phyloP scores from a whole-genome alignment of 2,888 invertebrate species.

The Rotaria macrura region DNA sequence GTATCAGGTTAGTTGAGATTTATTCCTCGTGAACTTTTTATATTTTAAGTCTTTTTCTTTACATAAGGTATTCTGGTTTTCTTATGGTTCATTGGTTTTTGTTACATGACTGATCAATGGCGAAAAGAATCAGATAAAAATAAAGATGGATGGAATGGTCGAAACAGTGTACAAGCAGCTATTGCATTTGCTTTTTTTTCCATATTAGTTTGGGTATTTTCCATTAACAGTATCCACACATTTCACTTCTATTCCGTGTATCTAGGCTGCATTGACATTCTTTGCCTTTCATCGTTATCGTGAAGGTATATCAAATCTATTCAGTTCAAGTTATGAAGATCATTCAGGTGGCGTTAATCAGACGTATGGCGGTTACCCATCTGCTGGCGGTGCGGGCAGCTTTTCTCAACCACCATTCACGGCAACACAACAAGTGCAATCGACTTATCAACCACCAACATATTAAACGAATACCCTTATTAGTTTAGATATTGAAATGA shows the following conservation, averaged over 20 bases:
- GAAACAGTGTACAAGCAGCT: slow-evolving; percentile 74
- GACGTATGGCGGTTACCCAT: neutral
- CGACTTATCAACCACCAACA: slow-evolving; percentile 4
- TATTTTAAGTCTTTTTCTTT: too few species aligned
- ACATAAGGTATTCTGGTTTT: slow-evolving; percentile 80
- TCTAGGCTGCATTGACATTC: neutral
- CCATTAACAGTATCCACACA: too few species aligned
- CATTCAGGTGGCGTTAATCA: neutral
- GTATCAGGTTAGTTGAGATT: slow-evolving; percentile 64
- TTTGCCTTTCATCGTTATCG: slow-evolving; percentile 15
- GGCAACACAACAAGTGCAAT: neutral
- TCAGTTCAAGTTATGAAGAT: slow-evolving; percentile 8
- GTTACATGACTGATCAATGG: slow-evolving; percentile 86
- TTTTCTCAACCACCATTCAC: neutral
- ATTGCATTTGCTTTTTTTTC: slow-evolving; percentile 93
- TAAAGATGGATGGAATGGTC: slow-evolving; percentile 53
- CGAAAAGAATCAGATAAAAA: slow-evolving; percentile 54
- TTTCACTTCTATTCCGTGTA: neutral
- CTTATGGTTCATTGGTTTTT: slow-evolving; percentile 86
- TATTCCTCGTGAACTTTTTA: too few species aligned
- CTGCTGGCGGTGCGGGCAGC: neutral
- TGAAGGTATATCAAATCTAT: slow-evolving; percentile 3
- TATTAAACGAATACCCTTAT: neutral
- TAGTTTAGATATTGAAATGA: neutral
- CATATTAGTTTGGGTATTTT: slow-evolving; percentile 89